These are phyloP conservation scores for Enteromius paludinosus DNA, from an alignment of 2,797 vertebrate genomes.

Conservation along the genomic window DNA sequence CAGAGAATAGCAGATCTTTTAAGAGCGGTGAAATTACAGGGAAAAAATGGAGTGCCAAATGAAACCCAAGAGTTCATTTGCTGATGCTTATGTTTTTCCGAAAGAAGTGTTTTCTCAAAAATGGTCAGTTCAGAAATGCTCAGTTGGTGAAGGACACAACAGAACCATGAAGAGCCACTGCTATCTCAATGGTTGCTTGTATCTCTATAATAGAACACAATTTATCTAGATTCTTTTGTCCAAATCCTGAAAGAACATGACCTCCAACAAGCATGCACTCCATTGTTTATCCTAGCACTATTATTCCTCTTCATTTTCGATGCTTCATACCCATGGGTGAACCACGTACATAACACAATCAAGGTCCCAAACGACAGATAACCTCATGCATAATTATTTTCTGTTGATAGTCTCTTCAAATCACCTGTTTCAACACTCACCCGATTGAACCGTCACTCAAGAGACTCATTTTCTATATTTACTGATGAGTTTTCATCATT, in stretches of 20 bases:
- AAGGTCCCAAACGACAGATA: conserved; percentile 24
- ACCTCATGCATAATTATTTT: conserved; percentile 22
- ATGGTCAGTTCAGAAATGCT: background rate
- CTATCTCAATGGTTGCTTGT: conserved; percentile 7
- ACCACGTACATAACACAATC: background rate
- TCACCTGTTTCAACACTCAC: conserved; percentile 12
- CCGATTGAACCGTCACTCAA: conserved; percentile 9
- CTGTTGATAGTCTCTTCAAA: conserved; percentile 22
- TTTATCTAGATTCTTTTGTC: conserved; percentile 13
- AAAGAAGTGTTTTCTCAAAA: conserved; percentile 7
- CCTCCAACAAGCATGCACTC: conserved; percentile 8
- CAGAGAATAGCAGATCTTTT: background rate
- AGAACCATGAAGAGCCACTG: background rate
- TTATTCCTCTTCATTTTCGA: conserved; percentile 7
- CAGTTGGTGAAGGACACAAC: conserved; percentile 1
- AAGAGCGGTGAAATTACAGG: background rate
- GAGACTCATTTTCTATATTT: conserved; percentile 31
- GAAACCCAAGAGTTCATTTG: conserved; percentile 14
- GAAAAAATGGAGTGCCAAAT: background rate
- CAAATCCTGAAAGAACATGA: conserved; percentile 4
- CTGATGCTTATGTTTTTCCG: background rate
- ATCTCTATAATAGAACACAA: background rate
- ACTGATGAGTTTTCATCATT: conserved; percentile 20
- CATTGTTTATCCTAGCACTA: conserved; percentile 17
- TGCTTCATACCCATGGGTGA: conserved; percentile 1